Percentiles rank a stretch among this genome's conserved stretches.
These are phyloP conservation scores for Ophion ellenae DNA, from an alignment of 2,888 invertebrate species.

Conservation along the genomic window DNA sequence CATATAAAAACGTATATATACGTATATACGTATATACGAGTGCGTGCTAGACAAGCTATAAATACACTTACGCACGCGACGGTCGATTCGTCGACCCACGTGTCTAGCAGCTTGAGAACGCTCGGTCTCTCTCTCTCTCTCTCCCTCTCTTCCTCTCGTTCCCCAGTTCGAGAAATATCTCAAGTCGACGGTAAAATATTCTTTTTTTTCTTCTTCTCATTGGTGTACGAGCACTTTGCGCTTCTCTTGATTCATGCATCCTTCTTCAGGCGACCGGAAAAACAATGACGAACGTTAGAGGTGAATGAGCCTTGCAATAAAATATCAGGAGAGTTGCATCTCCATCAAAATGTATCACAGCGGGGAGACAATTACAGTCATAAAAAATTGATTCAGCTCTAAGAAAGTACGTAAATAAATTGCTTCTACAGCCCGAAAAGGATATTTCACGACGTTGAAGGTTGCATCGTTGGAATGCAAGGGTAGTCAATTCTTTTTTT, in stretches of 20 bases:
- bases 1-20: conserved; percentile 16
- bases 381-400: not conserved
- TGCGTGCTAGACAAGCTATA: conserved; percentile 73
- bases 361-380: not conserved
- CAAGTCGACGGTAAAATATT: conserved; percentile 42
- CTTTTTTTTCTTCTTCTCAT: conserved; percentile 37
- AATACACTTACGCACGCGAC: conserved; percentile 78
- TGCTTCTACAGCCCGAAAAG: not conserved
- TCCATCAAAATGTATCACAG: not conserved
- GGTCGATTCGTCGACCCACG: conserved; percentile 77
- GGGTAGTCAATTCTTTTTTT: too few relatives aligned
- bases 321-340: not conserved
- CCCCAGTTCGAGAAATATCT: conserved; percentile 55
- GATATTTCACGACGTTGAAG: too few relatives aligned
- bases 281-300: not conserved
- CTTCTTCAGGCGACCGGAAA: conserved; percentile 44
- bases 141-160: conserved; percentile 35
- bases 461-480: too few relatives aligned
- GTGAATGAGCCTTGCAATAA: not conserved
- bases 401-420: too few relatives aligned
- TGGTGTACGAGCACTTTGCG: conserved; percentile 38
- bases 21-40: conserved; percentile 34
- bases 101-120: conserved; percentile 77
- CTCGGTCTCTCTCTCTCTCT: conserved; percentile 57
- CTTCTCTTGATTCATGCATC: conserved; percentile 49